These are phyloP conservation scores for Corvus hawaiiensis DNA, from an alignment of 2,113 vertebrate species.

Conservation along the genomic window DNA sequence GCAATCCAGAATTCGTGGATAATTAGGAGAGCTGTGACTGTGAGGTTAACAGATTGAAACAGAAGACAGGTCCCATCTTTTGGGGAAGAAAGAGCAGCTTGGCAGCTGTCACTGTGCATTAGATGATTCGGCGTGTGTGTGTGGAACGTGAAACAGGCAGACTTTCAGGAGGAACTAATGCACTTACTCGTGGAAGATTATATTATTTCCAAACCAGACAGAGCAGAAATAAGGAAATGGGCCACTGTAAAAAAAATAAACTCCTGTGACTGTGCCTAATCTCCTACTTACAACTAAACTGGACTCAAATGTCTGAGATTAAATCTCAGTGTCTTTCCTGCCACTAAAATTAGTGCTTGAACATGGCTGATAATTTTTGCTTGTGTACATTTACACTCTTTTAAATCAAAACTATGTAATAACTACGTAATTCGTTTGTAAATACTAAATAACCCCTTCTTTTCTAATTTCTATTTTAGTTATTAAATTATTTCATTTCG, in stretches of 20 bases:
- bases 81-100: background rate
- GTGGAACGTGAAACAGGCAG: background rate
- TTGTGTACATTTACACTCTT: background rate
- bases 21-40: background rate
- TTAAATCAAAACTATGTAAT: background rate
- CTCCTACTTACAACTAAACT: background rate
- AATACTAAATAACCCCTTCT: background rate
- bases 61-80: background rate
- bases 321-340: background rate
- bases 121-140: background rate
- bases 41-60: background rate
- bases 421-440: background rate
- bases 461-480: background rate
- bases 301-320: background rate
- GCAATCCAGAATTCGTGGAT: background rate
- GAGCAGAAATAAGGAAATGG: background rate
- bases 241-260: background rate
- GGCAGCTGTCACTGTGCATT: background rate
- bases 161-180: background rate
- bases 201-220: background rate
- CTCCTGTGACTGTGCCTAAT: background rate
- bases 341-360: background rate
- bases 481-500: background rate
- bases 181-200: background rate
- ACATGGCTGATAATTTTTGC: background rate